Percentiles rank a stretch among this genome's conserved stretches.
These are phyloP conservation scores for Sphenopsis melanotis DNA, from an alignment of 2,797 vertebrate species.

Conservation along the genomic window DNA sequence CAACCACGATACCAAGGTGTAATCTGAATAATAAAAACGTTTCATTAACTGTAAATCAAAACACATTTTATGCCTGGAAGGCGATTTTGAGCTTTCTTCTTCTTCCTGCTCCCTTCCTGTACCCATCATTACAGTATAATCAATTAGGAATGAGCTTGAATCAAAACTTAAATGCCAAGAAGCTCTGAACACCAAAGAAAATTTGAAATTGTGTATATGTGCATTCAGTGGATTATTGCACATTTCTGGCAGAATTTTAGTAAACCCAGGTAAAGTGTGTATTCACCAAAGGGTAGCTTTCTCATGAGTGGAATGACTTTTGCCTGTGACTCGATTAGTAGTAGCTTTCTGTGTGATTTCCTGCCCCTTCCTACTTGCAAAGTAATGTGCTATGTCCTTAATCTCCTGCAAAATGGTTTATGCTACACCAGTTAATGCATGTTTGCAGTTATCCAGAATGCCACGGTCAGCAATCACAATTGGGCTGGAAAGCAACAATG, in stretches of 20 bases:
- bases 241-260: neutral
- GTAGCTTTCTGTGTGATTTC: neutral
- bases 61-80: conserved; percentile 37
- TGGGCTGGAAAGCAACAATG: neutral
- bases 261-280: neutral
- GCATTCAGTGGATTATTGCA: neutral
- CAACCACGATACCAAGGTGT: neutral
- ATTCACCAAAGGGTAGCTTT: neutral
- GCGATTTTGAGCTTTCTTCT: conserved; percentile 12
- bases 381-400: neutral
- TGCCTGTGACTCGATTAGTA: neutral
- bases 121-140: neutral
- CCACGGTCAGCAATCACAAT: neutral
- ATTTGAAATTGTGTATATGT: neutral
- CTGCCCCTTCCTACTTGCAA: neutral
- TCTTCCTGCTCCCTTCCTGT: neutral
- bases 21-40: conserved; percentile 42
- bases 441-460: conserved; percentile 27
- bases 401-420: neutral
- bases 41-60: conserved; percentile 47
- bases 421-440: neutral
- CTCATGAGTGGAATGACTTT: fast-evolving
- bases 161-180: neutral
- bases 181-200: neutral
- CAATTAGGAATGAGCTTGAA: conserved; percentile 18